Evolutionary conservation across 1,140 invertebrate genomes (phyloP).

Genomic region (Diorhabda sublineata): DNA sequence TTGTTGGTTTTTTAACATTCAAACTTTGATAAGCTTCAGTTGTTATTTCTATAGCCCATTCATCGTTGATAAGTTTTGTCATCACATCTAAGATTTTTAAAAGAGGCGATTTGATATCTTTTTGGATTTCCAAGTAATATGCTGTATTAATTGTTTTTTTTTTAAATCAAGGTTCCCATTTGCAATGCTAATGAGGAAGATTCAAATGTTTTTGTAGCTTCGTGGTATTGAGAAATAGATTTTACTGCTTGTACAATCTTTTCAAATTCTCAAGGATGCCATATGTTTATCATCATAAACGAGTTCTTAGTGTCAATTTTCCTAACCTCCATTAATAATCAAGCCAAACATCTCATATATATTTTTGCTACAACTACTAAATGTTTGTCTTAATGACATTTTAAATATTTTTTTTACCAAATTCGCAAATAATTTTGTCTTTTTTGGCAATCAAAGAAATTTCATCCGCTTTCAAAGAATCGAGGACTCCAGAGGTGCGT

Average conservation of each 20-base stretch:
- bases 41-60: conserved; percentile 43
- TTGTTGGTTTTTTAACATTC: conserved; percentile 26
- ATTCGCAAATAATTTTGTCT: conserved; percentile 31
- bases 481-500: conserved; percentile 12
- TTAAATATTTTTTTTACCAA: conserved; percentile 26
- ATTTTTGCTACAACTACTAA: conserved; percentile 29
- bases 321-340: conserved; percentile 26
- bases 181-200: conserved; percentile 4
- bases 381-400: conserved; percentile 27
- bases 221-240: conserved; percentile 10
- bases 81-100: conserved; percentile 29
- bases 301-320: conserved; percentile 9
- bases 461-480: conserved; percentile 26
- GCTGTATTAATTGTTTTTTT: conserved; percentile 14
- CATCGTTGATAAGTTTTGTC: conserved; percentile 37
- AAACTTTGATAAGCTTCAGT: conserved; percentile 33
- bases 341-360: conserved; percentile 28
- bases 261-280: conserved; percentile 24
- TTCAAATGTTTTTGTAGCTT: conserved; percentile 4
- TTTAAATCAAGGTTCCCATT: conserved; percentile 11
- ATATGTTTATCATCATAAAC: conserved; percentile 12
- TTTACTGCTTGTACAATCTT: conserved; percentile 19
- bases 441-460: conserved; percentile 27
- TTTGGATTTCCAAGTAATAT: conserved; percentile 30
- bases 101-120: conserved; percentile 16